Evolutionary conservation across 2,797 vertebrate species (phyloP), one percentile per base, ranked within the genome.

Genomic region (Pseudomugil gertrudae): DNA sequence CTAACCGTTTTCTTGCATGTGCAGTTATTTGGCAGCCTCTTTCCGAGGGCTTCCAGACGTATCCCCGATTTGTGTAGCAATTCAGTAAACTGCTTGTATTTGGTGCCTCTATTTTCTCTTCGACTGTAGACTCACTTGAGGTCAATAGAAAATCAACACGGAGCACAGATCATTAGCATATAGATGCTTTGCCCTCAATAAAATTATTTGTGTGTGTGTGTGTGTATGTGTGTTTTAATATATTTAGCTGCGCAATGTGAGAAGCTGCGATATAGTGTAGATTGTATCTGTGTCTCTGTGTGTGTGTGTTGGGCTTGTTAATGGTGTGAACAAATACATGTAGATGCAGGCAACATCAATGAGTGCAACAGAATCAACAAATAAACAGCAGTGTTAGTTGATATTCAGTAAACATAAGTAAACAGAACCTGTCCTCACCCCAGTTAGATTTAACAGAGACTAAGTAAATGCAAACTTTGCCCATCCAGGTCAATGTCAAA

Each of bases 161-260:
- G 78, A 72, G 81, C 79, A 78, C 57, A 66, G 66, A 86, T 88
- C 84, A 93, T 93, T 93, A 91, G 87, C 91, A 93, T 94, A 92
- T 91, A 93, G 90, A 93, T 91, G 85, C 75, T 80, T 84, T 86
- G 68, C 82, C 76, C 77, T 75, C 76, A 65, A 72, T 82, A 59
- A 38, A 27, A 4, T 71, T 75, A 64, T 67, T 65, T 64, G 74
- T 73, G 64, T 27, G n/a, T 32, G 30, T 48, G 69, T 48, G 40
- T 69, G 21, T 58, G 53, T 60, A 45, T 57, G 29, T 26, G 6
- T 5, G 35, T 23, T 9, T 40, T 10, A 7, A 29, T 54, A 1
- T 64, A 70, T 71, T 72, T 52, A 64, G 62, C 58, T 60, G 61
- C 57, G 35, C 54, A 50, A 57, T 33, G 58, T 6, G 74, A 74